Conservation (phyloP, 2,888 invertebrate species). For the Nephrotoma flavescens region DNA sequence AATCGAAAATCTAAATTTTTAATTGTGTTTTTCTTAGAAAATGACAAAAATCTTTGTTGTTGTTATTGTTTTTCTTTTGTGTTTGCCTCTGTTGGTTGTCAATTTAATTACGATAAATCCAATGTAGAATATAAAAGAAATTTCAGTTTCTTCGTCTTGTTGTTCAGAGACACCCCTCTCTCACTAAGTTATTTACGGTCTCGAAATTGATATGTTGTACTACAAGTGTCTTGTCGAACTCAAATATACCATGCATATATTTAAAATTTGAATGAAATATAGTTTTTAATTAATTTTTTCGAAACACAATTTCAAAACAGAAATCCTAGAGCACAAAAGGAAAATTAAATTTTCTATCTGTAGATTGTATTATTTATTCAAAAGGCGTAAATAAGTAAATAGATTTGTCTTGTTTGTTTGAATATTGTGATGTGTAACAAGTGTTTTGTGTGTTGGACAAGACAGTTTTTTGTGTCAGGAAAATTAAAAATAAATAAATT, state of each 20-base stretch:
- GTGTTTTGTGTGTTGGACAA: background rate
- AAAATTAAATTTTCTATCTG: background rate
- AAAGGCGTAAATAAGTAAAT: background rate
- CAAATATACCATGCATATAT: no score
- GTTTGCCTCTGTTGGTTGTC: background rate
- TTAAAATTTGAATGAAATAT: background rate
- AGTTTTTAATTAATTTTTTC: background rate
- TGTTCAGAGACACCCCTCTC: background rate
- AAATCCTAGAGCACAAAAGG: background rate
- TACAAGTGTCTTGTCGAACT: no score
- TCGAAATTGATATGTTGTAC: no score
- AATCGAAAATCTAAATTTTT: background rate
- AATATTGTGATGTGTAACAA: background rate
- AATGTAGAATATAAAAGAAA: background rate
- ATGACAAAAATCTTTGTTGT: background rate
- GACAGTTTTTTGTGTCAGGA: background rate
- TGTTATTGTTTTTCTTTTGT: background rate
- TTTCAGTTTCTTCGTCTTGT: background rate
- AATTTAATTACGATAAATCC: background rate
- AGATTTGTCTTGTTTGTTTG: background rate
- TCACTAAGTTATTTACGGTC: no score
- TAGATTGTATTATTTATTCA: background rate
- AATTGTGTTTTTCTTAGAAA: background rate
- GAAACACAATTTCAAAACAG: background rate
- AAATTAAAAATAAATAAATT: background rate